phyloP scores from a whole-genome alignment of 53 echinoderm and acorn worm species.

The Temnopleurus reevesii region DNA sequence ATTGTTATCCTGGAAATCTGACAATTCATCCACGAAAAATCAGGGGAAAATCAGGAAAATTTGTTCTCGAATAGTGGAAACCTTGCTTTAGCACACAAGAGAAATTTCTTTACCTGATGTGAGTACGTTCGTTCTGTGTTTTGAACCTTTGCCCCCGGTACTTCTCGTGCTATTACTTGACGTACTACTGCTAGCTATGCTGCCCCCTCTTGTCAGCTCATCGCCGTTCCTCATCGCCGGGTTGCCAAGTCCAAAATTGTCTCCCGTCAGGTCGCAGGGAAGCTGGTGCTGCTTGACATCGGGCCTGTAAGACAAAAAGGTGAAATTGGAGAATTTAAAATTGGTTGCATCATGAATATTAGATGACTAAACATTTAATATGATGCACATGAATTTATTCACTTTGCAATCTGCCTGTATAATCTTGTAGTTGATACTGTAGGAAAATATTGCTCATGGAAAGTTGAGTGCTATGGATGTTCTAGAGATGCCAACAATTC shows the following conservation, averaged over 20 bases:
- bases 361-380: too few species aligned
- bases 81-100: too few species aligned
- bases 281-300: conserved; percentile 56
- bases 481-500: too few species aligned
- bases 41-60: too few species aligned
- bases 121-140: conserved; percentile 79
- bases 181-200: conserved; percentile 68
- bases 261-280: conserved; percentile 34
- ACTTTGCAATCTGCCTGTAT: too few species aligned
- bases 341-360: not conserved
- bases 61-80: too few species aligned
- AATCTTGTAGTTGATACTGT: too few species aligned
- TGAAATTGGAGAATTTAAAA: not conserved
- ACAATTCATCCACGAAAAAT: too few species aligned
- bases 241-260: conserved; percentile 14
- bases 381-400: too few species aligned
- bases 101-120: conserved; percentile 82
- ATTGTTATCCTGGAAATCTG: too few species aligned
- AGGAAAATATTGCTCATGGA: too few species aligned
- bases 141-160: conserved; percentile 64
- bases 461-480: too few species aligned
- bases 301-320: conserved; percentile 4
- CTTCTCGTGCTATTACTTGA: conserved; percentile 65
- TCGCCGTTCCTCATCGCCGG: conserved; percentile 50
- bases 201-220: conserved; percentile 74